phyloP scores from a whole-genome alignment of 2,888 invertebrate species.

The Bembecia ichneumoniformis region DNA sequence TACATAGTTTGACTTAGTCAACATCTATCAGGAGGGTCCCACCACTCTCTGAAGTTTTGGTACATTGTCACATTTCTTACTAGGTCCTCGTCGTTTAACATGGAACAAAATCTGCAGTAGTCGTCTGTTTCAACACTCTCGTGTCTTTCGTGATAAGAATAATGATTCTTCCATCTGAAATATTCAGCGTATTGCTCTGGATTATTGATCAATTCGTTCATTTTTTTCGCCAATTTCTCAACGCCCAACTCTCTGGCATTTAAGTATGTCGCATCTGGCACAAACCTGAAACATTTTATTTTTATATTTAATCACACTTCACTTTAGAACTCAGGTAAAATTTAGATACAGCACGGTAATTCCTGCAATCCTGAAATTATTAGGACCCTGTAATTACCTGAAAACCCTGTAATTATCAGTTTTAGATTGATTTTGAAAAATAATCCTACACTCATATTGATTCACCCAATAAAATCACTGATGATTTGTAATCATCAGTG shows the following conservation, averaged over 20 bases:
- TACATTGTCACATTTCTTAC: conserved; percentile 4
- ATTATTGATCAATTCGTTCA: conserved; percentile 20
- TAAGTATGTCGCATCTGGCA: conserved; percentile 26
- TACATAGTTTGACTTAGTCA: neutral
- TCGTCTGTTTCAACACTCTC: conserved; percentile 20
- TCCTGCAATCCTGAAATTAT: no score
- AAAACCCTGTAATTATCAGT: no score
- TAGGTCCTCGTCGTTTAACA: conserved; percentile 14
- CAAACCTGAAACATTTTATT: conserved; percentile 20
- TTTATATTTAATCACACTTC: no score
- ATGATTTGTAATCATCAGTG: no score
- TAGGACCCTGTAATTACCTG: no score
- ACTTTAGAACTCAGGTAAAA: no score
- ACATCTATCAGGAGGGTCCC: conserved; percentile 4
- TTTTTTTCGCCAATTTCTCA: conserved; percentile 17
- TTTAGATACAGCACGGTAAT: no score
- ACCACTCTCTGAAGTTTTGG: conserved; percentile 7
- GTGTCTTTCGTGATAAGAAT: conserved; percentile 18
- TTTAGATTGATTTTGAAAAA: no score
- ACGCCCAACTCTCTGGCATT: conserved; percentile 16
- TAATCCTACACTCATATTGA: no score
- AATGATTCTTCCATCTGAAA: conserved; percentile 31
- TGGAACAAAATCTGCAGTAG: conserved; percentile 24
- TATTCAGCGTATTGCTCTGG: conserved; percentile 19
- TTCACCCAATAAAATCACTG: no score